phyloP scores from a whole-genome alignment of 2,797 vertebrate genomes.

The Falco naumanni region DNA sequence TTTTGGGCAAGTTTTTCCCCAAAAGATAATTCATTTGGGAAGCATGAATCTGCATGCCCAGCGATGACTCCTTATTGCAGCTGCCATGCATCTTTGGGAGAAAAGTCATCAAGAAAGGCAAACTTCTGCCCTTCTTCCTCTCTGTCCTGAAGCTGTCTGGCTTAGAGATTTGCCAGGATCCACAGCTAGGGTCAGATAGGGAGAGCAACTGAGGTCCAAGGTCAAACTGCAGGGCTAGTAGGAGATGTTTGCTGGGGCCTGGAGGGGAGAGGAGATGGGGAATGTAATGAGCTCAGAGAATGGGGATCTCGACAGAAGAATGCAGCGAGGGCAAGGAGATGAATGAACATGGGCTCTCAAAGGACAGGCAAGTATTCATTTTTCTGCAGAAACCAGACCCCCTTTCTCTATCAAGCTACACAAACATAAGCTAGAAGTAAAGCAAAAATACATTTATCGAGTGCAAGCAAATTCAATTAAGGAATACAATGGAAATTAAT shows the following conservation, averaged over 20 bases:
- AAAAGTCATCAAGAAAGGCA: not conserved
- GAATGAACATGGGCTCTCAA: conserved; percentile 17
- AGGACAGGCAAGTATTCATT: not conserved
- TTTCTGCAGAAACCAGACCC: conserved; percentile 3
- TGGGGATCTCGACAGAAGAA: conserved; percentile 25
- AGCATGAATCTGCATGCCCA: not conserved
- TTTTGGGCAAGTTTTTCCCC: not conserved
- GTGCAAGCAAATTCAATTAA: not conserved
- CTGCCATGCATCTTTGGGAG: not conserved
- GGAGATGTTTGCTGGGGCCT: conserved; percentile 72
- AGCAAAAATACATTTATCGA: not conserved
- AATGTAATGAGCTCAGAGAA: conserved; percentile 42
- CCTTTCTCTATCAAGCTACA: not conserved
- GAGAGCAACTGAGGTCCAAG: conserved; percentile 48
- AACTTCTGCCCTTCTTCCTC: not conserved
- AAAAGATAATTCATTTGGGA: not conserved
- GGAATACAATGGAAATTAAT: not conserved
- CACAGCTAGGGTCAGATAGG: conserved; percentile 36
- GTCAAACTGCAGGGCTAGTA: conserved; percentile 39
- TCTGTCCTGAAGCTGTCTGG: not conserved
- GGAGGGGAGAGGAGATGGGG: conserved; percentile 36
- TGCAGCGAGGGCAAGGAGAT: conserved; percentile 12
- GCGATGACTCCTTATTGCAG: not conserved
- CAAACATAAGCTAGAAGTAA: not conserved
- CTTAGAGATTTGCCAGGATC: conserved; percentile 26